Percentiles rank a stretch among this genome's conserved stretches.
These are phyloP conservation scores for Pollenia angustigena DNA, from an alignment of 2,888 invertebrate genomes.

Conservation along the genomic window DNA sequence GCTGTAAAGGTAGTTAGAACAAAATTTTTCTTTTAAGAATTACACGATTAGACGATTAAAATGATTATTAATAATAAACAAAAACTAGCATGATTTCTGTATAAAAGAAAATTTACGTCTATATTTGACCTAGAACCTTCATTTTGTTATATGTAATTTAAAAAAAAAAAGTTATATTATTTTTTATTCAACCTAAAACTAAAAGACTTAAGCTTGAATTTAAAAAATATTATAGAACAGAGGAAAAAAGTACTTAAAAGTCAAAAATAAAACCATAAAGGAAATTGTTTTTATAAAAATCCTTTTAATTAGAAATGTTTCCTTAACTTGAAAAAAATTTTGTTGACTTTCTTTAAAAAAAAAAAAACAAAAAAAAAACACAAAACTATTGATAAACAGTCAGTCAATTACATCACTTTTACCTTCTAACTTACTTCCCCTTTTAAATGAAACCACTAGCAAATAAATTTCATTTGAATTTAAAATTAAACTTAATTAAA, in stretches of 20 bases:
- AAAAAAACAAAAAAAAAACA: slow-evolving; percentile 9
- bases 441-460: background rate
- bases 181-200: slow-evolving; percentile 65
- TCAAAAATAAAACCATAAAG: background rate
- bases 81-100: slow-evolving; percentile 3
- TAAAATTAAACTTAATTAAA: slow-evolving; percentile 19
- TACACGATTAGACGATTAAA: slow-evolving; percentile 28
- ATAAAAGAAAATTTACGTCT: background rate
- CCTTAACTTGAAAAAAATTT: background rate
- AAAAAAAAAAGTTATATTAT: slow-evolving; percentile 22
- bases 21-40: slow-evolving; percentile 28
- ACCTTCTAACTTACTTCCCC: slow-evolving; percentile 23
- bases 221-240: slow-evolving; percentile 55
- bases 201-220: slow-evolving; percentile 76
- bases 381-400: slow-evolving; percentile 25
- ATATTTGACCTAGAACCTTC: background rate
- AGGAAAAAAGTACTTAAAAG: background rate
- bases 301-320: background rate
- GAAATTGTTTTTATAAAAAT: slow-evolving; percentile 15
- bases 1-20: slow-evolving; percentile 69
- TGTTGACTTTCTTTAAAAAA: background rate
- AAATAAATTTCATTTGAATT: slow-evolving; percentile 18
- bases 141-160: slow-evolving; percentile 23
- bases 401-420: slow-evolving; percentile 65
- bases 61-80: slow-evolving; percentile 18